Conservation (phyloP, 2,113 vertebrate genomes). For the Ploceus nigricollis region DNA sequence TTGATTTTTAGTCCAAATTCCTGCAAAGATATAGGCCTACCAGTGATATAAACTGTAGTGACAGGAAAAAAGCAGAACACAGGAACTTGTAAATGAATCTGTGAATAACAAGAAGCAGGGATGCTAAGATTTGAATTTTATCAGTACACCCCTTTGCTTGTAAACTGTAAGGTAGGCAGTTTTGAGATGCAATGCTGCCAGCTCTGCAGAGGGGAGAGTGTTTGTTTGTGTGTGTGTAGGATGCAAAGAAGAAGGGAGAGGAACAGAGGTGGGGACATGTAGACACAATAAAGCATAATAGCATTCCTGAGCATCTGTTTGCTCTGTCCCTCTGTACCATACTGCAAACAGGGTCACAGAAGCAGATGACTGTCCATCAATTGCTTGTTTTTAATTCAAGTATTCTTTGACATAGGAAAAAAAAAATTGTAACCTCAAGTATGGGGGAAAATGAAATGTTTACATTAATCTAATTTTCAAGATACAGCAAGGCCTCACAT, state of each 20-base stretch:
- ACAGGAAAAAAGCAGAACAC: conserved; percentile 30
- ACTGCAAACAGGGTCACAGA: conserved; percentile 50
- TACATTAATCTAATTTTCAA: conserved; percentile 44
- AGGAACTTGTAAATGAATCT: conserved; percentile 69
- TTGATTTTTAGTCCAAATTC: conserved; percentile 68
- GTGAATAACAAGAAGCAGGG: conserved; percentile 65
- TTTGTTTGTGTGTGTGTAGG: background rate
- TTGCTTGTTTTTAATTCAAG: conserved; percentile 47
- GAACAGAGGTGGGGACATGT: conserved; percentile 51
- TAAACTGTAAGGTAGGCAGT: conserved; percentile 66
- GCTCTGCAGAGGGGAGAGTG: conserved; percentile 51
- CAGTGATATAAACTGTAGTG: conserved; percentile 56
- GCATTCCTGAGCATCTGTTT: conserved; percentile 91
- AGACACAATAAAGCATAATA: conserved; percentile 89
- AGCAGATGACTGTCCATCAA: conserved; percentile 58
- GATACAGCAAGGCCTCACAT: background rate
- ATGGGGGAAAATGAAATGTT: background rate
- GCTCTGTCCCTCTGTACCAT: conserved; percentile 22
- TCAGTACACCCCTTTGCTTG: conserved; percentile 47
- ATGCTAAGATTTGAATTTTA: conserved; percentile 61
- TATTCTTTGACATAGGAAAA: background rate
- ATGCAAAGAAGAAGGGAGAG: background rate
- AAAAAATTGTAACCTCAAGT: background rate
- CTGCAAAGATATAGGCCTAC: conserved; percentile 39
- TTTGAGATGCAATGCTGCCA: conserved; percentile 76